Conservation (phyloP, 2,113 vertebrate genomes). For the Dunckerocampus dactyliophorus region DNA sequence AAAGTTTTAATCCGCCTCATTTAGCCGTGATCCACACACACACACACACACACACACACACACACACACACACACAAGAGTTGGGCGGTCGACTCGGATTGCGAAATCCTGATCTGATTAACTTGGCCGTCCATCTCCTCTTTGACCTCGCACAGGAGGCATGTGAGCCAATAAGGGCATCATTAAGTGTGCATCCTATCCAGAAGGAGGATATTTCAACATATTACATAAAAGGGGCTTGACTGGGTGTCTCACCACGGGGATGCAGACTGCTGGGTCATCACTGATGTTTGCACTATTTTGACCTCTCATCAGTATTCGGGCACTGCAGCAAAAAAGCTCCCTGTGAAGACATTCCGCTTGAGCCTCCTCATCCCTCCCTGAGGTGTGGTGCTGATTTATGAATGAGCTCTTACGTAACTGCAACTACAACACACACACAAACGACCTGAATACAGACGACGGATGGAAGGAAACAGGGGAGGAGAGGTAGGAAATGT, state of each 20-base stretch:
- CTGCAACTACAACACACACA: constrained; percentile 6
- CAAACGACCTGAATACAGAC: constrained; percentile 52
- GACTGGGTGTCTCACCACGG: too few relatives aligned
- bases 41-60: too few relatives aligned
- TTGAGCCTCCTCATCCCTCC: constrained; percentile 34
- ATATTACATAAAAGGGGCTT: too few relatives aligned
- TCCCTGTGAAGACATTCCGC: constrained; percentile 25
- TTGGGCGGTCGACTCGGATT: constrained; percentile 33
- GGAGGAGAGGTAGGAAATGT: background rate
- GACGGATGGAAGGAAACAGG: too few relatives aligned
- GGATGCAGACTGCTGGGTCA: background rate
- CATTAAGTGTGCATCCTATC: background rate
- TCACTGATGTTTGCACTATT: background rate
- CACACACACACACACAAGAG: too few relatives aligned
- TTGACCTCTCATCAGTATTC: constrained; percentile 19
- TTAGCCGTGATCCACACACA: constrained; percentile 34
- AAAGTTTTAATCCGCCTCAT: constrained; percentile 27
- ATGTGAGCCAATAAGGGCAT: background rate
- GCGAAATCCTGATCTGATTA: constrained; percentile 49
- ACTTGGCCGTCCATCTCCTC: constrained; percentile 37
- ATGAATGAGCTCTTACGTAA: constrained; percentile 65
- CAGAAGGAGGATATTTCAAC: too few relatives aligned
- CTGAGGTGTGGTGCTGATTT: constrained; percentile 59
- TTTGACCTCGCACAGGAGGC: constrained; percentile 32
- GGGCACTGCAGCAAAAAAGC: constrained; percentile 49